Percentiles rank a stretch among this genome's conserved stretches.
Conservation (phyloP, 2,113 vertebrate species). For the Shinisaurus crocodilurus region DNA sequence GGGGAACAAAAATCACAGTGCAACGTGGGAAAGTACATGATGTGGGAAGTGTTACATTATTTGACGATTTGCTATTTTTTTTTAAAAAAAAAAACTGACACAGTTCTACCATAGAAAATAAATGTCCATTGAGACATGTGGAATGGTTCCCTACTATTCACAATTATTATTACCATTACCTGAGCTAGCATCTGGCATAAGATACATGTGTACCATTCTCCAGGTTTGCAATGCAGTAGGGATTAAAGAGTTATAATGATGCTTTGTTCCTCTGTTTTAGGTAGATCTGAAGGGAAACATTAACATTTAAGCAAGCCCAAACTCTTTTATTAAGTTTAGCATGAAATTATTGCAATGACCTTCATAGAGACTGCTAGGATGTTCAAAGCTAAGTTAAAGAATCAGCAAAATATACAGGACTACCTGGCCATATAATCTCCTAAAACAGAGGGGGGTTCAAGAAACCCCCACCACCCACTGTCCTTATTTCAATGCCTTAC, state of each 20-base stretch:
- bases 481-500: not conserved
- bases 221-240: slow-evolving; percentile 6
- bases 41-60: not conserved
- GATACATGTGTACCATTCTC: not conserved
- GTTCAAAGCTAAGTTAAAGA: not conserved
- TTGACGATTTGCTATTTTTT: not conserved
- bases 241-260: slow-evolving; percentile 8
- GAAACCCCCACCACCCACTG: not conserved
- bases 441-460: not conserved
- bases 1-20: slow-evolving; percentile 25
- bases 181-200: slow-evolving; percentile 32
- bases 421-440: not conserved
- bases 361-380: slow-evolving; percentile 34
- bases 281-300: slow-evolving; percentile 34
- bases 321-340: not conserved
- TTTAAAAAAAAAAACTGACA: not conserved
- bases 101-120: not conserved
- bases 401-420: not conserved
- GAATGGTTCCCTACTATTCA: slow-evolving; percentile 14
- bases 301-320: not conserved
- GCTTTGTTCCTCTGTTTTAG: slow-evolving; percentile 29
- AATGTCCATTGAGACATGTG: slow-evolving; percentile 14
- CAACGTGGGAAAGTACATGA: not conserved
- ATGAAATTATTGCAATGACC: not conserved
- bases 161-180: slow-evolving; percentile 35